These are phyloP conservation scores for Aphelenchoides avenae DNA, from an alignment of 1,140 invertebrate species.

Conservation along the genomic window DNA sequence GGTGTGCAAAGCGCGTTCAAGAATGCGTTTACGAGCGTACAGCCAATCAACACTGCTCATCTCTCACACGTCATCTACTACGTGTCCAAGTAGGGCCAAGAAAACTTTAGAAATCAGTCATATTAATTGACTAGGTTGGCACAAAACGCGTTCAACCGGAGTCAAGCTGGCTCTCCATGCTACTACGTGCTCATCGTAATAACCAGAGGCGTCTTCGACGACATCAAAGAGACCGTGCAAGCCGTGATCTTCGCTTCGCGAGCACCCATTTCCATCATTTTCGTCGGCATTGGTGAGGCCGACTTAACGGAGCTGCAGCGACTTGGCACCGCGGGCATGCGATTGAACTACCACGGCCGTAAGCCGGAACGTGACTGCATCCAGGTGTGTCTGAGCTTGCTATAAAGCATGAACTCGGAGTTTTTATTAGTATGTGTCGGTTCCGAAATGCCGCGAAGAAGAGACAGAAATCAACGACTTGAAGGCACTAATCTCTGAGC, in stretches of 20 bases:
- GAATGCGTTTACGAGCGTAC: conserved; percentile 42
- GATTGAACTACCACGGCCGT: conserved; percentile 49
- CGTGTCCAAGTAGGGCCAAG: conserved; percentile 42
- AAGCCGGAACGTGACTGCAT: conserved; percentile 48
- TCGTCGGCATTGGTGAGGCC: conserved; percentile 48
- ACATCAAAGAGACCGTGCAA: conserved; percentile 51
- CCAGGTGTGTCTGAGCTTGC: conserved; percentile 25
- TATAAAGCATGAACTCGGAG: background rate
- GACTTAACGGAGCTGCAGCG: conserved; percentile 44
- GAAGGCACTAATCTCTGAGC: conserved; percentile 31
- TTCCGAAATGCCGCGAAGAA: conserved; percentile 36
- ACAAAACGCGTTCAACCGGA: conserved; percentile 42
- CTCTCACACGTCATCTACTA: conserved; percentile 56
- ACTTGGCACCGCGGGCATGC: conserved; percentile 48
- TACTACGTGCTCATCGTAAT: conserved; percentile 49
- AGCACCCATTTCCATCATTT: conserved; percentile 50
- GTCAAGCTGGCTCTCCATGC: conserved; percentile 11
- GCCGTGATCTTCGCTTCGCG: conserved; percentile 53
- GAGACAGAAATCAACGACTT: conserved; percentile 35
- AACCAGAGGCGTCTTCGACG: conserved; percentile 52
- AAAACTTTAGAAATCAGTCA: background rate
- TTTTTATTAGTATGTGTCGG: conserved; percentile 35
- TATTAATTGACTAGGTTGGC: conserved; percentile 22
- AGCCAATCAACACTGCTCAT: conserved; percentile 50
- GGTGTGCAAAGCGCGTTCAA: conserved; percentile 45